Evolutionary conservation across 2,888 invertebrate species (phyloP).

Genomic region (Idaea straminata): DNA sequence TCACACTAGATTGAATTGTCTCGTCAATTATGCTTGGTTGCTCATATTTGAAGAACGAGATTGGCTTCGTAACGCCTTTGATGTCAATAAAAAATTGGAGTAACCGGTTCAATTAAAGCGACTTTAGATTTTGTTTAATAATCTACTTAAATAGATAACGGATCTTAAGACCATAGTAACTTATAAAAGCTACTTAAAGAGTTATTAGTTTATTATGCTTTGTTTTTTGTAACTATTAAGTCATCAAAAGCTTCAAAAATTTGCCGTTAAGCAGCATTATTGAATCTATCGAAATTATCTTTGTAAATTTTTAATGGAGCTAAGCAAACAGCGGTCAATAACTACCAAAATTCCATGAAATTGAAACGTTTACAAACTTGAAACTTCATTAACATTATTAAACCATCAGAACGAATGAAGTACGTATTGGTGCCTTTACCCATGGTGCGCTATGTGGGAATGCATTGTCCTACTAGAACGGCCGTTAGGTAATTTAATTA

Average conservation of each 20-base stretch:
- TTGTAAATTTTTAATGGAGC: too few relatives aligned
- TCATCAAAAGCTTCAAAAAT: too few relatives aligned
- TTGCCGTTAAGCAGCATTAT: too few relatives aligned
- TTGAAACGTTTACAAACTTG: neutral
- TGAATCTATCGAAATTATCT: too few relatives aligned
- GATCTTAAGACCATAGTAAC: too few relatives aligned
- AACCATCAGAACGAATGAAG: constrained; percentile 7
- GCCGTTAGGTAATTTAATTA: constrained; percentile 17
- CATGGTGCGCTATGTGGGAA: constrained; percentile 18
- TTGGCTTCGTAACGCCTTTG: constrained; percentile 1
- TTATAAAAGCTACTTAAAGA: neutral
- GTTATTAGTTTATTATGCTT: neutral
- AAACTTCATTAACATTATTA: constrained; percentile 9
- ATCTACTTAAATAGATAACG: neutral
- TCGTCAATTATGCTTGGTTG: constrained; percentile 13
- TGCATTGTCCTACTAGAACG: constrained; percentile 23
- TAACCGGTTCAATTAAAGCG: neutral
- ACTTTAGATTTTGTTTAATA: neutral
- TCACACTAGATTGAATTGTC: constrained; percentile 18
- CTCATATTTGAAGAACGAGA: constrained; percentile 7
- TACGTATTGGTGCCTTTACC: constrained; percentile 14
- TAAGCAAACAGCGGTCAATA: too few relatives aligned
- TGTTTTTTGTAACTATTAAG: neutral
- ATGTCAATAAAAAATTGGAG: neutral
- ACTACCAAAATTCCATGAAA: neutral